Evolutionary conservation across 2,888 invertebrate species (phyloP).

Genomic region (Eustalomyia histrio): DNA sequence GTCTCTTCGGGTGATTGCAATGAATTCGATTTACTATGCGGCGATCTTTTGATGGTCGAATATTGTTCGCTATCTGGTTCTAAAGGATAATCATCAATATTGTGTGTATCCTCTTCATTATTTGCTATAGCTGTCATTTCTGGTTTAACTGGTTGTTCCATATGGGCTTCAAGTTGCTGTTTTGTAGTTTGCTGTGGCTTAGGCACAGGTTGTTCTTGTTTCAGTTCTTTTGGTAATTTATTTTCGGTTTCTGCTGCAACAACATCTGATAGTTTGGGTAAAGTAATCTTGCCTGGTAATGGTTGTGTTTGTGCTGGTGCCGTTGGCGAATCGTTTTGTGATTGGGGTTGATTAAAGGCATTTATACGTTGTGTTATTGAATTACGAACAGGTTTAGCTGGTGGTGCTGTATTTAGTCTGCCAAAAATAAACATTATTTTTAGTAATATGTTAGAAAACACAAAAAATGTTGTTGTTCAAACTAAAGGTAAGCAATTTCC

Average conservation of each 20-base stretch:
- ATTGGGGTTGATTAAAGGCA: conserved; percentile 79
- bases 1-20: conserved; percentile 78
- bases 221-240: conserved; percentile 3
- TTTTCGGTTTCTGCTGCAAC: conserved; percentile 2
- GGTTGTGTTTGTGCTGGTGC: conserved; percentile 35
- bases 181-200: background rate
- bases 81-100: conserved; percentile 82
- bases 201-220: background rate
- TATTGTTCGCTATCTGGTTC: conserved; percentile 85
- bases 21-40: conserved; percentile 82
- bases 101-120: conserved; percentile 72
- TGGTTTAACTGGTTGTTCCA: conserved; percentile 70
- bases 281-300: conserved; percentile 52
- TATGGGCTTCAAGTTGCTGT: background rate
- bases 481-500: too few relatives aligned
- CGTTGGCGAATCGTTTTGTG: conserved; percentile 67
- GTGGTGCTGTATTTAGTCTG: conserved; percentile 78
- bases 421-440: background rate
- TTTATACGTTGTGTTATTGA: conserved; percentile 85
- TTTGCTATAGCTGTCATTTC: conserved; percentile 72
- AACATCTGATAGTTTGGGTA: conserved; percentile 44
- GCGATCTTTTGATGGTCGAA: conserved; percentile 86
- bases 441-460: background rate
- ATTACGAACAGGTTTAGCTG: conserved; percentile 85
- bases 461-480: background rate